Base-by-base conservation (phyloP, 2,797 vertebrate genomes). In the Harpagifer antarcticus region DNA sequence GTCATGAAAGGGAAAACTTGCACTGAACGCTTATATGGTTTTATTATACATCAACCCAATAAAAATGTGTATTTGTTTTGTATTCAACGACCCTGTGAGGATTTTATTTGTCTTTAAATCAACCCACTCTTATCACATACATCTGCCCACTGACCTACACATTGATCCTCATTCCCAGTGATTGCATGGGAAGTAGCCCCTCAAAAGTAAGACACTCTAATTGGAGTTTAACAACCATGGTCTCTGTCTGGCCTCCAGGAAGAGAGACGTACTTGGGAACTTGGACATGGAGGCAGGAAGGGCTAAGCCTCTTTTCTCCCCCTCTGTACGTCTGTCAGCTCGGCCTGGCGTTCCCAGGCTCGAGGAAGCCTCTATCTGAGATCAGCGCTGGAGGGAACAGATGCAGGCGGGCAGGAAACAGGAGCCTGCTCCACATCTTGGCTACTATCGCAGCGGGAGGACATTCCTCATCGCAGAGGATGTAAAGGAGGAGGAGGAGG, bases 401-500 rank as follows among this genome's bases (percentile, higher is more conserved):
- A 88, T 82, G 88, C 83, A 80, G 78, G 83, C 74, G 45, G 89
- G 84, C 93, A 92, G 93, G 93, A 94, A 94, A 89, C 88, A 76
- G 86, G 80, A 91, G 88, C 87, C 82, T 19, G 66, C 84, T 81
- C 78, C 80, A 85, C 91, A 91, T 90, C 91, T 92, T 71, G 70
- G 72, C 80, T 85, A 78, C 90, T 77, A 85, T 91, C 93, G 7
- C 91, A 92, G 93, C 74, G 5, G 93, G 93, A 92, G 88, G 86
- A 92, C 93, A 94, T 95, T 95, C 94, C 91, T 88, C 80, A 74
- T 85, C 16, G 17, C 68, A 78, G 86, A 88, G 87, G 88, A 85
- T 84, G 89, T 75, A 79, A 86, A 73, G 67, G 72, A 72, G 72
- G 55, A 60, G 74, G 59, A 55, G 80, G n/a, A 73, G 67, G 72